phyloP scores from a whole-genome alignment of 2,797 vertebrate species.

The Heterohyrax brucei region DNA sequence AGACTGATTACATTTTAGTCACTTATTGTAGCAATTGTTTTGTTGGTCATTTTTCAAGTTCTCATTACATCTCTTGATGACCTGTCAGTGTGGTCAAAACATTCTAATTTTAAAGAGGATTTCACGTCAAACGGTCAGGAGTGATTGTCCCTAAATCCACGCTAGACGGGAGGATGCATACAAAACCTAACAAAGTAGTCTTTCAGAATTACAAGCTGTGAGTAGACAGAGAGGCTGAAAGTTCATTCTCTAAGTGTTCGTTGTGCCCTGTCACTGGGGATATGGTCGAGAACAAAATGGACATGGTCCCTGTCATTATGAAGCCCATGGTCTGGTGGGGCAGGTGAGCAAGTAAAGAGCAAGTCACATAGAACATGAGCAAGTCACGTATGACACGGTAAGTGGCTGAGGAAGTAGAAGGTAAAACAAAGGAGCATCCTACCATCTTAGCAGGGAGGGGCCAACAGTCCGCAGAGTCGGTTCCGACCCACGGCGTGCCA shows the following conservation, averaged over 20 bases:
- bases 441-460: background rate
- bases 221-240: background rate
- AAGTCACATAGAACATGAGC: background rate
- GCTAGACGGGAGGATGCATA: background rate
- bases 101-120: constrained; percentile 47
- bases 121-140: background rate
- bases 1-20: constrained; percentile 6
- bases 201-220: background rate
- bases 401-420: too few species aligned
- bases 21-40: background rate
- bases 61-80: background rate
- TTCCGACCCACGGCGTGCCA: background rate
- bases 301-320: background rate
- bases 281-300: background rate
- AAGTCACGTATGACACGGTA: background rate
- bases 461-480: background rate
- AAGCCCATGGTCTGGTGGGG: background rate
- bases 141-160: background rate
- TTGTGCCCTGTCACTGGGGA: background rate
- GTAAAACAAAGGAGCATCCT: background rate
- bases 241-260: background rate
- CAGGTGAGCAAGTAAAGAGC: background rate
- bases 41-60: background rate
- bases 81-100: background rate
- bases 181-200: background rate